Evolutionary conservation across 1,140 invertebrate species (phyloP).

Genomic region (Rhagoletis zephyria): DNA sequence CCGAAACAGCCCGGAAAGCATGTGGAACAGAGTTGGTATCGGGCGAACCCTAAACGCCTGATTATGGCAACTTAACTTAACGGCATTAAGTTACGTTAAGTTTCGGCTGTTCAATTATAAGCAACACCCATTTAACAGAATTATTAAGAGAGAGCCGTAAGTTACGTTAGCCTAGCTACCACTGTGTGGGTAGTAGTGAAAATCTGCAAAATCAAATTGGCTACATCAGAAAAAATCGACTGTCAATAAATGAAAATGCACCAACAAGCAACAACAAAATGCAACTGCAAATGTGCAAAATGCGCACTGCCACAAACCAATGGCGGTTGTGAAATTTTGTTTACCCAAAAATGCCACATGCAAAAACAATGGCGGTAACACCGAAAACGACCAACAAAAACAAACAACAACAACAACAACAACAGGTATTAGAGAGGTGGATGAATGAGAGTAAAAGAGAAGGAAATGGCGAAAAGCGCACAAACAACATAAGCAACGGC

Average conservation of each 20-base stretch:
- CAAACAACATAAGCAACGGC: neutral
- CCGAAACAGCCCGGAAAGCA: too few species aligned
- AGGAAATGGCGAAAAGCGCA: neutral
- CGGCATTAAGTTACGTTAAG: too few species aligned
- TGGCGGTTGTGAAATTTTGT: neutral
- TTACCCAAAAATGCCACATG: conserved; percentile 4
- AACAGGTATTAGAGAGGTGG: neutral
- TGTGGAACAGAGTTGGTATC: too few species aligned
- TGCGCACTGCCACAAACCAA: neutral
- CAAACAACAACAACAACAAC: neutral
- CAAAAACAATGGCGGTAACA: neutral
- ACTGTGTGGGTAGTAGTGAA: too few species aligned
- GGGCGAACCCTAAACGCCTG: too few species aligned
- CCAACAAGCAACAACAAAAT: neutral
- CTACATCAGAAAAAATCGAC: neutral
- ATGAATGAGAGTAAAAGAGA: neutral
- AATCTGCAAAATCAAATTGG: neutral
- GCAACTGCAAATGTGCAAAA: conserved; percentile 1
- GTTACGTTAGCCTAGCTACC: too few species aligned
- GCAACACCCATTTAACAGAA: too few species aligned
- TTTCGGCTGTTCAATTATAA: too few species aligned
- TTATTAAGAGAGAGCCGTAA: too few species aligned
- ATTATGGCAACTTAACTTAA: too few species aligned
- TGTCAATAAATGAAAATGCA: neutral
- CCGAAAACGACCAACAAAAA: neutral